Conservation (phyloP, 2,797 vertebrate species). For the Glyptemys insculpta region DNA sequence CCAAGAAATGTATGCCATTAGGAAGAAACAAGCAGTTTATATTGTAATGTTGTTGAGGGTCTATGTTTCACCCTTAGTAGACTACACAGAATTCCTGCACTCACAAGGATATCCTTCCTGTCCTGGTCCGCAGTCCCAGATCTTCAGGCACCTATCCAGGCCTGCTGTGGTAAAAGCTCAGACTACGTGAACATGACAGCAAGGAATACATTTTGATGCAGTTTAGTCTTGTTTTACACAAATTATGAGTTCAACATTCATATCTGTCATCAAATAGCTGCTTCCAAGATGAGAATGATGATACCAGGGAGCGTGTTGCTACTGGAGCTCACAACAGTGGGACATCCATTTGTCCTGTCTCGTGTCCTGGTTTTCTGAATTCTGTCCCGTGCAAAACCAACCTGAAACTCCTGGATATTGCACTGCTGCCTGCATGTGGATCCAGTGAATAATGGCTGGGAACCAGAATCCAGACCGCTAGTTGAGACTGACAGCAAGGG, state of each 20-base stretch:
- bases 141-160: no score
- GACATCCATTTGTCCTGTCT: neutral
- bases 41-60: neutral
- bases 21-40: neutral
- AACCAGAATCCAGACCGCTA: neutral
- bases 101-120: neutral
- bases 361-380: neutral
- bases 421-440: neutral
- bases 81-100: neutral
- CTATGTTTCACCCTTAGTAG: neutral
- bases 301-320: neutral
- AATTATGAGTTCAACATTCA: neutral
- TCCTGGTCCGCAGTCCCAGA: no score
- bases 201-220: neutral
- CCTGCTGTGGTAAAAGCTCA: no score
- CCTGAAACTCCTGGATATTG: neutral
- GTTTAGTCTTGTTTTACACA: neutral
- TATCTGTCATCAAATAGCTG: neutral
- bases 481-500: neutral
- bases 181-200: neutral
- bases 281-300: neutral
- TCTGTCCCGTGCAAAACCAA: neutral
- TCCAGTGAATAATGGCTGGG: neutral
- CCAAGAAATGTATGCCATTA: neutral
- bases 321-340: neutral